Percentiles rank a stretch among this genome's conserved stretches.
phyloP scores from a whole-genome alignment of 2,888 invertebrate species.

The Endotricha flammealis region DNA sequence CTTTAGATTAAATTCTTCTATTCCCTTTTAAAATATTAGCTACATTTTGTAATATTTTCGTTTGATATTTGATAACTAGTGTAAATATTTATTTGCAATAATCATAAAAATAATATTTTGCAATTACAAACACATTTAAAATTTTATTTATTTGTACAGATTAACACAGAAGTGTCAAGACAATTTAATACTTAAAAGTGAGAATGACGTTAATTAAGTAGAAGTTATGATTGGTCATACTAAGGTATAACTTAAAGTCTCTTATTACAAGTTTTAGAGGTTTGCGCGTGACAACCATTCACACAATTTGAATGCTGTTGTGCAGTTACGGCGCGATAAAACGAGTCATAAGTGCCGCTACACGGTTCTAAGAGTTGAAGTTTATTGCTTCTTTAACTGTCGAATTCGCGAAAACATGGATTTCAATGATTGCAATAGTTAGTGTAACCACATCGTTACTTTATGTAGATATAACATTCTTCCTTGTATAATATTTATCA shows the following conservation, averaged over 20 bases:
- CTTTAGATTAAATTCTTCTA: too few relatives aligned
- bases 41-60: too few relatives aligned
- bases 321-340: constrained; percentile 27
- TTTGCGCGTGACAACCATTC: constrained; percentile 20
- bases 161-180: too few relatives aligned
- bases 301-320: constrained; percentile 39
- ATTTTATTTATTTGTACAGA: too few relatives aligned
- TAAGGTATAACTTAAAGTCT: constrained; percentile 32
- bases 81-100: too few relatives aligned
- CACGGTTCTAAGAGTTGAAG: constrained; percentile 45
- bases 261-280: constrained; percentile 20
- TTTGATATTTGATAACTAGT: too few relatives aligned
- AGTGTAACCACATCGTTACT: too few relatives aligned
- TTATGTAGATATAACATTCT: too few relatives aligned
- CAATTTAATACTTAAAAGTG: neutral
- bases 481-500: too few relatives aligned
- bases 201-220: constrained; percentile 14
- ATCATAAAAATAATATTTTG: too few relatives aligned
- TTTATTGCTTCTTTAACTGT: constrained; percentile 55
- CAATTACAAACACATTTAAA: too few relatives aligned
- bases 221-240: constrained; percentile 32
- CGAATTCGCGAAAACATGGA: constrained; percentile 37
- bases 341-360: constrained; percentile 40
- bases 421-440: constrained; percentile 33
- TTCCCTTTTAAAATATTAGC: too few relatives aligned